These are phyloP conservation scores for Verasper variegatus DNA, from an alignment of 2,113 vertebrate genomes.

Conservation along the genomic window DNA sequence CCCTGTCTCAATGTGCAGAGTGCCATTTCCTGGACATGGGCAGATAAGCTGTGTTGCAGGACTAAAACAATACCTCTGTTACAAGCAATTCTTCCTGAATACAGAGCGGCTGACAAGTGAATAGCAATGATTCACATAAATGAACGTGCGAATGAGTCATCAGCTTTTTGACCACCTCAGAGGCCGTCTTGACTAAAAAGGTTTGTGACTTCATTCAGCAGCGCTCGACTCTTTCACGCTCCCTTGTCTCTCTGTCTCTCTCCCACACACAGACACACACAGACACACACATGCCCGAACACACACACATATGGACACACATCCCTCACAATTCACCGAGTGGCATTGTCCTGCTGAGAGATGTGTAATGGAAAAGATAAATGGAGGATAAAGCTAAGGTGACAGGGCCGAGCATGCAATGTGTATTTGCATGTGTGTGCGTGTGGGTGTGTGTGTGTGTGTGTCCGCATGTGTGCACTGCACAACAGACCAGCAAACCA, in stretches of 20 bases:
- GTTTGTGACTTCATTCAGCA: conserved; percentile 71
- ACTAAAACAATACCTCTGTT: conserved; percentile 67
- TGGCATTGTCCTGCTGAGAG: conserved; percentile 76
- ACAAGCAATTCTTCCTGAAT: conserved; percentile 63
- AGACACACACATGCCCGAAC: conserved; percentile 1
- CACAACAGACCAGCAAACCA: conserved; percentile 91
- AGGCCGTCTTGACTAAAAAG: conserved; percentile 62
- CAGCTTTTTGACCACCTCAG: conserved; percentile 73
- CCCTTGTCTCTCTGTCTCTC: conserved; percentile 28
- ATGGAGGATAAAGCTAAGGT: conserved; percentile 83
- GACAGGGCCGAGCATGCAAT: conserved; percentile 81
- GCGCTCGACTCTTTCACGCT: conserved; percentile 48
- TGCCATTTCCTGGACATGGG: conserved; percentile 69
- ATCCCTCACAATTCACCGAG: conserved; percentile 60
- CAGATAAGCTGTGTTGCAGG: conserved; percentile 67
- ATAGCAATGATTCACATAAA: conserved; percentile 71
- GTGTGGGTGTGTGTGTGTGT: conserved; percentile 45
- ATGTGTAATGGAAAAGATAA: conserved; percentile 83
- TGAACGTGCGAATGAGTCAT: conserved; percentile 75
- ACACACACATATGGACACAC: conserved; percentile 35
- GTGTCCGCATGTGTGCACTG: conserved; percentile 71
- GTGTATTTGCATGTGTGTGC: conserved; percentile 65
- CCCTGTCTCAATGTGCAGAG: conserved; percentile 56
- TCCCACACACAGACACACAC: not conserved
- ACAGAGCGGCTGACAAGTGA: conserved; percentile 65